Conservation (phyloP, 2,888 invertebrate genomes). For the Drosophila rubida region DNA sequence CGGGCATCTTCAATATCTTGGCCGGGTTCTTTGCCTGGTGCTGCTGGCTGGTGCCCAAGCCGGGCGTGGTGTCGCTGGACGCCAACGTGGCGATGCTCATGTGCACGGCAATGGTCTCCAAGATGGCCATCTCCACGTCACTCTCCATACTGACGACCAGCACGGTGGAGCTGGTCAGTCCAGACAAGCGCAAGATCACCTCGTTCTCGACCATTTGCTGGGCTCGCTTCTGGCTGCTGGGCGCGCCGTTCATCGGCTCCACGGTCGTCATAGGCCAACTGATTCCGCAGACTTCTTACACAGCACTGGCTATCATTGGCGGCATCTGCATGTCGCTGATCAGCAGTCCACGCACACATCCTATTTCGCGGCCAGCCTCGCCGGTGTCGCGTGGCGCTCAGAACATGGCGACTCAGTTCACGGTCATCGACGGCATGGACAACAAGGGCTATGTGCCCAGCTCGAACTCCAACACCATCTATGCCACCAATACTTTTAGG, state of each 20-base stretch:
- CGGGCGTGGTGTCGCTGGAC: slow-evolving; percentile 77
- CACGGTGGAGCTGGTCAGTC: slow-evolving; percentile 84
- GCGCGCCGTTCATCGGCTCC: slow-evolving; percentile 85
- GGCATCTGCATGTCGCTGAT: slow-evolving; percentile 83
- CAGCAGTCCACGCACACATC: slow-evolving; percentile 83
- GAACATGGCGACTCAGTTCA: slow-evolving; percentile 68
- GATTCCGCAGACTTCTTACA: slow-evolving; percentile 84
- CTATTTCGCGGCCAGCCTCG: slow-evolving; percentile 44
- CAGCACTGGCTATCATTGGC: slow-evolving; percentile 83
- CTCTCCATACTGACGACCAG: slow-evolving; percentile 85
- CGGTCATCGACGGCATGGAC: slow-evolving; percentile 72
- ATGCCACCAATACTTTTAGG: slow-evolving; percentile 66
- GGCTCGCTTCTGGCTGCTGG: slow-evolving; percentile 84
- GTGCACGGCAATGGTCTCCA: slow-evolving; percentile 85
- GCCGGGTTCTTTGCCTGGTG: slow-evolving; percentile 83
- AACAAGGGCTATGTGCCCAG: slow-evolving; percentile 72
- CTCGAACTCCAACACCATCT: slow-evolving; percentile 51
- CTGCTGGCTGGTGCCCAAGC: slow-evolving; percentile 84
- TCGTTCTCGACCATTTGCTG: slow-evolving; percentile 84
- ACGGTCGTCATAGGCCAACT: slow-evolving; percentile 83
- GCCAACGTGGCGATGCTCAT: slow-evolving; percentile 81
- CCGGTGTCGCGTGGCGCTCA: slow-evolving; percentile 56
- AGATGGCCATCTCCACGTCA: slow-evolving; percentile 84
- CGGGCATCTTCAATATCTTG: slow-evolving; percentile 83
- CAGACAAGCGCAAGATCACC: slow-evolving; percentile 83